Evolutionary conservation across 2,797 vertebrate genomes (phyloP), one percentile per base, ranked within the genome.

Genomic region (Hybognathus amarus): DNA sequence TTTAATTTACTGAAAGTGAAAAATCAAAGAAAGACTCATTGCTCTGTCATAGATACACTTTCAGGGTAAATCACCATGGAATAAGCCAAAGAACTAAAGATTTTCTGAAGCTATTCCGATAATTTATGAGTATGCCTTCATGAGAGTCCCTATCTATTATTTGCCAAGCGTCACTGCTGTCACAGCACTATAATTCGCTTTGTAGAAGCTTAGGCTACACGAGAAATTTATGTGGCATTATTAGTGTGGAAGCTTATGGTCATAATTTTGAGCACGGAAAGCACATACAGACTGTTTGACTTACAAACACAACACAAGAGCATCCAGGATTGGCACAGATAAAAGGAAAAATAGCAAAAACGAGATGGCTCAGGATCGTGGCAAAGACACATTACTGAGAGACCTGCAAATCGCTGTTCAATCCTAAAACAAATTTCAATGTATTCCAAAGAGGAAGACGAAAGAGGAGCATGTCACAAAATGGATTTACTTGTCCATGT

Each of bases 361-460:
- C 69, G 50, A 59, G 81, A 83, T 45, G 73, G 50, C 61, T 59
- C 81, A 83, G 36, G 74, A 83, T 83, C 10, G 47, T 50, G 67
- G 61, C 59, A 54, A 71, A 77, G 75, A 79, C 77, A 75, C 68
- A 77, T 86, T 84, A 88, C 88, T 90, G 89, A 74, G 91, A 88
- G 85, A 74, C 82, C 83, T 86, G 89, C 80, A 91, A 92, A 92
- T 92, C 88, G 88, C 85, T 82, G 91, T 90, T 92, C 91, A 89
- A 92, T 90, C 89, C 88, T 85, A 87, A 85, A 78, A 85, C 87
- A 93, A 92, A 94, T 93, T 92, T 91, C 90, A 93, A 61, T 73
- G 83, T 77, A 59, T 90, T 90, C 91, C 89, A 50, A 33, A 0
- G 89, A 88, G 89, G 56, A 70, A 68, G 77, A 52, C 50, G 13